phyloP scores from a whole-genome alignment of 2,113 vertebrate genomes.

The Pithys albifrons region DNA sequence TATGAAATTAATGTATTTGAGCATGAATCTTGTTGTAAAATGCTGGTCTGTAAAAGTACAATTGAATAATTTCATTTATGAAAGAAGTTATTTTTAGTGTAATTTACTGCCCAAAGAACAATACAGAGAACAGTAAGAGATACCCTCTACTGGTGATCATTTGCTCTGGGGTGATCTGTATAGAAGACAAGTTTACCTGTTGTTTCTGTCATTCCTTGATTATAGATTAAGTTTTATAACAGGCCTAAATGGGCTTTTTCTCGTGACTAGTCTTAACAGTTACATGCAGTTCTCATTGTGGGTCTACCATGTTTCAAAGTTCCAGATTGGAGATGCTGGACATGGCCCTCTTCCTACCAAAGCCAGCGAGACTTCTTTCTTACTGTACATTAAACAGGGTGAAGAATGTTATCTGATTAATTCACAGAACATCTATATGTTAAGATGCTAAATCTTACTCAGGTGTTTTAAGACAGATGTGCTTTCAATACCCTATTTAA shows the following conservation, averaged over 20 bases:
- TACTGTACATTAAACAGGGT: not conserved
- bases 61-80: not conserved
- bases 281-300: not conserved
- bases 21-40: not conserved
- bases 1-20: not conserved
- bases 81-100: not conserved
- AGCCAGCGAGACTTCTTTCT: not conserved
- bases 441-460: not conserved
- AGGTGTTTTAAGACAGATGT: not conserved
- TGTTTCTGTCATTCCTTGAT: not conserved
- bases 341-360: not conserved
- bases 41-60: not conserved
- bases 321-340: not conserved
- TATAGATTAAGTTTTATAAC: not conserved
- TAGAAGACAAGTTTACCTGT: not conserved
- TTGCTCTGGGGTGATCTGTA: not conserved
- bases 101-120: not conserved
- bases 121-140: not conserved
- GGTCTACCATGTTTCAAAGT: not conserved
- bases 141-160: not conserved
- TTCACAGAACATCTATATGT: not conserved
- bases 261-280: not conserved
- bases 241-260: not conserved
- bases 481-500: not conserved
- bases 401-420: not conserved